Percentiles rank a stretch among this genome's conserved stretches.
Conservation (phyloP, 2,797 vertebrate genomes). For the Rhynchotus rufescens region DNA sequence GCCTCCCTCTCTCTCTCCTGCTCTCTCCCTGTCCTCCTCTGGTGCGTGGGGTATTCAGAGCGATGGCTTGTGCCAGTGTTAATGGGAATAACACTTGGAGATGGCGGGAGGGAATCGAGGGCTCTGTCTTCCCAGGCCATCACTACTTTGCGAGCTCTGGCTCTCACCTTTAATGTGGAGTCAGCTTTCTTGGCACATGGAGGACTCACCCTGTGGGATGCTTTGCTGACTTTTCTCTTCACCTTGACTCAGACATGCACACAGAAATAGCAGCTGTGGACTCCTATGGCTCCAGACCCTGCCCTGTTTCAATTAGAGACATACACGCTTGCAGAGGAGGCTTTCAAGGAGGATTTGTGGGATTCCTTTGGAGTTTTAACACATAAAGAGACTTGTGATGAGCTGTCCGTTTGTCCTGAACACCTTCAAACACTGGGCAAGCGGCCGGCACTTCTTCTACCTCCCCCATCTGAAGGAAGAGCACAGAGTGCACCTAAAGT, state of each 20-base stretch:
- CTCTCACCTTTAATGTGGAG: conserved; percentile 71
- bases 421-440: not conserved
- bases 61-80: not conserved
- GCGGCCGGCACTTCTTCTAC: not conserved
- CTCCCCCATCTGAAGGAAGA: not conserved
- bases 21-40: conserved; percentile 10
- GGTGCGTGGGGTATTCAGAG: conserved; percentile 42
- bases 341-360: not conserved
- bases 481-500: not conserved
- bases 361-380: conserved; percentile 20
- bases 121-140: conserved; percentile 45
- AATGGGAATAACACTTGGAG: conserved; percentile 54
- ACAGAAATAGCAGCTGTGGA: conserved; percentile 62
- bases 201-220: conserved; percentile 64
- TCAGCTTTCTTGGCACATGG: conserved; percentile 64
- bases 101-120: conserved; percentile 29
- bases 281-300: conserved; percentile 56
- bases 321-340: not conserved
- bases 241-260: conserved; percentile 55
- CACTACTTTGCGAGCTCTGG: conserved; percentile 42
- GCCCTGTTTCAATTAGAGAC: conserved; percentile 66
- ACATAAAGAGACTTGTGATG: not conserved
- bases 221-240: conserved; percentile 61
- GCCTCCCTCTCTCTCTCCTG: conserved; percentile 9
- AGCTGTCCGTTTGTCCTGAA: not conserved